Evolutionary conservation across 2,113 vertebrate species (phyloP).

Genomic region (Ptychochromis oligacanthus): DNA sequence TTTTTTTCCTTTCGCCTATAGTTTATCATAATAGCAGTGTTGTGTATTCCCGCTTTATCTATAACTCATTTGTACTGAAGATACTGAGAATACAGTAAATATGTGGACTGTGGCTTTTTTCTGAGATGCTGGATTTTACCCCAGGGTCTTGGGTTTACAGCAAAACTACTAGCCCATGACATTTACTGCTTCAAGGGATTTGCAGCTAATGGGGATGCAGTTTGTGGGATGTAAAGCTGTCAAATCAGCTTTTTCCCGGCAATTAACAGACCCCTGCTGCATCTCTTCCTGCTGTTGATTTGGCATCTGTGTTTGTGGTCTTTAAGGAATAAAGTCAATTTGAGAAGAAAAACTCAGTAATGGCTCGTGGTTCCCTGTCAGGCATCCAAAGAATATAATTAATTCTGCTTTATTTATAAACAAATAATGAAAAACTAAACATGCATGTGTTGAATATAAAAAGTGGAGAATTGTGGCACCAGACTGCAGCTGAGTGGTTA

Average conservation of each 20-base stretch:
- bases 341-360: neutral
- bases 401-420: neutral
- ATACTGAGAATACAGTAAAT: slow-evolving; percentile 5
- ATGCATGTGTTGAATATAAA: slow-evolving; percentile 1
- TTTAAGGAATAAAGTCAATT: slow-evolving; percentile 17
- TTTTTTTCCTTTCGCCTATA: neutral
- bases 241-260: slow-evolving; percentile 33
- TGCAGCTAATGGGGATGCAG: slow-evolving; percentile 12
- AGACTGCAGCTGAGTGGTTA: slow-evolving; percentile 6
- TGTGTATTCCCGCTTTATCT: neutral
- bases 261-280: slow-evolving; percentile 35
- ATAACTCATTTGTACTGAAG: neutral
- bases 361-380: neutral
- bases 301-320: neutral
- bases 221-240: slow-evolving; percentile 28
- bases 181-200: slow-evolving; percentile 56
- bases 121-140: slow-evolving; percentile 2
- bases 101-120: neutral
- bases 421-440: slow-evolving; percentile 1
- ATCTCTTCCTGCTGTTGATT: slow-evolving; percentile 2
- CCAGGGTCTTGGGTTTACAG: slow-evolving; percentile 10
- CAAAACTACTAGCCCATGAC: slow-evolving; percentile 26
- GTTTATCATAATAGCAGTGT: neutral
- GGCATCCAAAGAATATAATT: slow-evolving; percentile 1
- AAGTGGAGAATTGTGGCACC: neutral